A percentile compares a stretch with the other conserved stretches of the same genome.
phyloP scores from a whole-genome alignment of 2,888 invertebrate genomes.

The Cephus runcator region DNA sequence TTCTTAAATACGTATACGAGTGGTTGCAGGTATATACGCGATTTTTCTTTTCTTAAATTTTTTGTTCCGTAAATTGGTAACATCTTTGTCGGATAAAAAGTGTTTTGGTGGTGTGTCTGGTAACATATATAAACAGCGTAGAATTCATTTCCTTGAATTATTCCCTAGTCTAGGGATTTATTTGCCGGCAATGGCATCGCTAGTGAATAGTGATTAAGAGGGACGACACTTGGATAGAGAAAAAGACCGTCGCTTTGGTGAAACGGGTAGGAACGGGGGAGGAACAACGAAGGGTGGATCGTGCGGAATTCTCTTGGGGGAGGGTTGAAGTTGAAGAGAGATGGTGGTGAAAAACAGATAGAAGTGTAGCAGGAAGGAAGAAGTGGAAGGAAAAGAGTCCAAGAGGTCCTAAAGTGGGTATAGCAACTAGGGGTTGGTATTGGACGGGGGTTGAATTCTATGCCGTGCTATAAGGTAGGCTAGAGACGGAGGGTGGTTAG shows the following conservation, averaged over 20 bases:
- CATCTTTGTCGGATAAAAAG: too few relatives aligned
- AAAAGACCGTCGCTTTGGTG: conserved; percentile 29
- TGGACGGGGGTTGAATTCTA: conserved; percentile 13
- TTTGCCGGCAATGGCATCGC: conserved; percentile 21
- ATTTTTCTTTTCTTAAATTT: too few relatives aligned
- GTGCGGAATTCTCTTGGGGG: conserved; percentile 9
- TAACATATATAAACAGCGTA: too few relatives aligned
- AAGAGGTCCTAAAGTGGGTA: conserved; percentile 2
- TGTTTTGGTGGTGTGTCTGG: too few relatives aligned
- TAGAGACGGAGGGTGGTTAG: conserved; percentile 27
- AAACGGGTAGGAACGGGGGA: conserved; percentile 20
- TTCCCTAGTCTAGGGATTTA: too few relatives aligned
- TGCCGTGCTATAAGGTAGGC: too few relatives aligned
- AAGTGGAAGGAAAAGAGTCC: conserved; percentile 11
- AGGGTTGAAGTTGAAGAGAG: conserved; percentile 17
- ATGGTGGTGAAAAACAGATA: conserved; percentile 19
- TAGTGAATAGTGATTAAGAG: conserved; percentile 46
- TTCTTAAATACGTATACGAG: too few relatives aligned
- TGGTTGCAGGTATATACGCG: too few relatives aligned
- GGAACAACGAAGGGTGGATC: conserved; percentile 15
- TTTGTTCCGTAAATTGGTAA: too few relatives aligned
- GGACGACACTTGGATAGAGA: conserved; percentile 28
- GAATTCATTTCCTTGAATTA: too few relatives aligned
- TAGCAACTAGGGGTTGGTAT: conserved; percentile 9
- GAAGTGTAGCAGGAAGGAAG: conserved; percentile 21